A percentile compares a stretch with the other conserved stretches of the same genome.
Conservation (phyloP, 2,113 vertebrate genomes). For the Chionomys nivalis region DNA sequence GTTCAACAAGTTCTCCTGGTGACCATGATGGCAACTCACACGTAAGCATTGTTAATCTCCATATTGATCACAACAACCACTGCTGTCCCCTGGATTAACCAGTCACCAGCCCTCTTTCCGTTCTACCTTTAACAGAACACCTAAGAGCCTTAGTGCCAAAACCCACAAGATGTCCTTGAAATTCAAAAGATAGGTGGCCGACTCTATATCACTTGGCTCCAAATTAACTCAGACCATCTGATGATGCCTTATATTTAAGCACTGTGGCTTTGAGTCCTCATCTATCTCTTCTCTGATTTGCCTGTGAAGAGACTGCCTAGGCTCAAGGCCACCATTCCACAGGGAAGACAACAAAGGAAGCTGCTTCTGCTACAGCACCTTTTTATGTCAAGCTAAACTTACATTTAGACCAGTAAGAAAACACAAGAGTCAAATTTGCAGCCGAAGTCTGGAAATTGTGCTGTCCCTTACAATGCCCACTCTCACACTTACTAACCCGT, state of each 20-base stretch:
- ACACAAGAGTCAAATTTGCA: constrained; percentile 31
- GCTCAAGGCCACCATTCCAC: not conserved
- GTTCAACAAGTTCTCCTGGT: not conserved
- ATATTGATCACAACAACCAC: not conserved
- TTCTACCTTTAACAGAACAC: not conserved
- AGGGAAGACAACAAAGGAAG: not conserved
- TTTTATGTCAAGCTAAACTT: not conserved
- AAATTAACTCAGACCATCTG: not conserved
- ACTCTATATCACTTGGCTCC: not conserved
- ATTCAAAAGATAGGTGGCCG: not conserved
- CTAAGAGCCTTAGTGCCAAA: not conserved
- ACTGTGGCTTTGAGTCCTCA: not conserved
- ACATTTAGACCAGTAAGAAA: not conserved
- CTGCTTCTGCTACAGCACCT: not conserved
- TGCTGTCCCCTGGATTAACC: not conserved
- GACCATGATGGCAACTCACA: not conserved
- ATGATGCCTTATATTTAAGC: not conserved
- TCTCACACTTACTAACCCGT: not conserved
- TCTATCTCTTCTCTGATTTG: not conserved
- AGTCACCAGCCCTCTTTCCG: not conserved
- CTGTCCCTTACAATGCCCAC: not conserved
- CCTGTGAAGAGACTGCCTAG: not conserved
- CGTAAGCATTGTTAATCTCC: not conserved
- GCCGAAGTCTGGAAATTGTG: not conserved
- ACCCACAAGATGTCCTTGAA: not conserved